phyloP scores from a whole-genome alignment of 2,797 vertebrate species.

The Rhodeus uyekii region DNA sequence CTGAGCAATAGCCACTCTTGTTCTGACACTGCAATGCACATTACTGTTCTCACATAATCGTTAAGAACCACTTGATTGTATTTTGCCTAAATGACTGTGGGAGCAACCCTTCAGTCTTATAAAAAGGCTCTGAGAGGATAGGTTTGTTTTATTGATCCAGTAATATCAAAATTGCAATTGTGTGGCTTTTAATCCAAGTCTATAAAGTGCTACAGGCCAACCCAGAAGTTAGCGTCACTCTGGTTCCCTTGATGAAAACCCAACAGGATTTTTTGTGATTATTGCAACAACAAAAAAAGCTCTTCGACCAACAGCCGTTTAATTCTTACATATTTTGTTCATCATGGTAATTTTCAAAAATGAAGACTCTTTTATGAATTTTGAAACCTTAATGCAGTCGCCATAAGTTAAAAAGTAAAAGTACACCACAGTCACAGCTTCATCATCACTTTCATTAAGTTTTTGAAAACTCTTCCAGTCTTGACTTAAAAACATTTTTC shows the following conservation, averaged over 20 bases:
- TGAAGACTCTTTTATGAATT: background rate
- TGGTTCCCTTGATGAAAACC: background rate
- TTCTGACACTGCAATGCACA: constrained; percentile 28
- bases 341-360: background rate
- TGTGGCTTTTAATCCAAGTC: background rate
- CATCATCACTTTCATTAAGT: background rate
- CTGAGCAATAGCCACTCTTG: constrained; percentile 32
- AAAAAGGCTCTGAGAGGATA: background rate
- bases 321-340: background rate
- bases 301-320: background rate
- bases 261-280: background rate
- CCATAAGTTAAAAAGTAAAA: background rate
- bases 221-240: background rate
- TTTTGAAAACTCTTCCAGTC: background rate
- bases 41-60: constrained; percentile 4
- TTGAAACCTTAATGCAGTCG: background rate
- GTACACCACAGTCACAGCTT: background rate
- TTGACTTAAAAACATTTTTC: too few species aligned
- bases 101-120: background rate
- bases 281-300: background rate
- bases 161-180: background rate
- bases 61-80: background rate
- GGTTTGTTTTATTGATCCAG: background rate
- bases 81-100: background rate
- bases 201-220: background rate